Base-by-base conservation (phyloP, 1,140 invertebrate species). In the Drosophila prosaltans region DNA sequence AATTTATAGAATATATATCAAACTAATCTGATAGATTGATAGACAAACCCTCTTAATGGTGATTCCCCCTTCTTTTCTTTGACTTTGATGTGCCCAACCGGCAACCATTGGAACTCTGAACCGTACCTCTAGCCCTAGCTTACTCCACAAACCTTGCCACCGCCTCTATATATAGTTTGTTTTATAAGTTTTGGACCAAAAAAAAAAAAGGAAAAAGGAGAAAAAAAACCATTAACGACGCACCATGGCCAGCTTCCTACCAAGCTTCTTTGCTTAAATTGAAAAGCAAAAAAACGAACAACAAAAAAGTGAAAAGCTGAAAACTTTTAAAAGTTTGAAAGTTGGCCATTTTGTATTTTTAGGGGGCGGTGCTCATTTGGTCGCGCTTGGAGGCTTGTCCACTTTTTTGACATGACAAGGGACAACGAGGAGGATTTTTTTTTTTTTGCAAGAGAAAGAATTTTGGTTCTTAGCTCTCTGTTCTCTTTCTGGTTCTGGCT, bases 271-370 rank as follows among this genome's bases (percentile, higher is more conserved):
- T 21, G 67, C 48, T 36, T 55, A 86, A 86, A 89, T 86, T 86
- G 83, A 86, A 86, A 86, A 86, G 73, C 59, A 78, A 70, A 3
- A 59, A 21, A 58, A 63, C 45, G 43, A 41, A 21, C 41, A 21
- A 55, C 16, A 73, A 81, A 83, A 79, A 86, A 86, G 83, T 83
- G 83, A 86, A 86, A 86, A 86, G 83, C 83, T 83, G 80, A 82
- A 88, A 86, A 86, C 83, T 86, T 89, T 86, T 86, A 83, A 86
- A 88, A 86, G 83, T 86, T 86, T 82, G 76, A 72, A 74, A 74
- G 65, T 77, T 77, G 70, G 65, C 55, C 65, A 69, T 69, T 48
- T 36, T 62, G 60, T 64, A 30, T 54, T 59, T 40, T 59, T 21
- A 21, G 32, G 32, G 32, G 65, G 71, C 61, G 72, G 51, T 82